phyloP scores from a whole-genome alignment of 2,888 invertebrate species.

The Hirudinaria manillensis region DNA sequence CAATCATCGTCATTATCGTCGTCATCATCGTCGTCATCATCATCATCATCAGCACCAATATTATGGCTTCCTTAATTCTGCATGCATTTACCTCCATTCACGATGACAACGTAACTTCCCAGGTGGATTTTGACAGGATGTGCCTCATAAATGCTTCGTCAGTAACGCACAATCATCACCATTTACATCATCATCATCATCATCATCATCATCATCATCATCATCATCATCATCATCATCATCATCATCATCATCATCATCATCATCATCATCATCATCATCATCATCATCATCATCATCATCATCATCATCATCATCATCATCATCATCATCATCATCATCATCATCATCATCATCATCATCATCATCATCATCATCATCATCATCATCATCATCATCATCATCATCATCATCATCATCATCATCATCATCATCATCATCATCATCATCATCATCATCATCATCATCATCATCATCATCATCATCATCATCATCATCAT shows the following conservation, averaged over 20 bases:
- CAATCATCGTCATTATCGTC: too few relatives aligned
- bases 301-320: slow-evolving; percentile 18
- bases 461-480: slow-evolving; percentile 24
- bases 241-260: slow-evolving; percentile 4
- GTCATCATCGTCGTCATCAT: too few relatives aligned
- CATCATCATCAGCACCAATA: too few relatives aligned
- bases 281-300: slow-evolving; percentile 24
- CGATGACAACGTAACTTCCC: too few relatives aligned
- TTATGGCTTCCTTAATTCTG: too few relatives aligned
- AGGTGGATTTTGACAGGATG: too few relatives aligned
- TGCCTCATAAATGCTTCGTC: too few relatives aligned
- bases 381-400: slow-evolving; percentile 23
- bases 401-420: slow-evolving; percentile 23
- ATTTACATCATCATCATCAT: slow-evolving; percentile 17
- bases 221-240: slow-evolving; percentile 21
- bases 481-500: slow-evolving; percentile 30
- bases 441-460: slow-evolving; percentile 3
- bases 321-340: slow-evolving; percentile 26
- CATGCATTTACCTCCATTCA: too few relatives aligned
- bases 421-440: slow-evolving; percentile 26
- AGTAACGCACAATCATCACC: not conserved
- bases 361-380: slow-evolving; percentile 14
- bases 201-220: slow-evolving; percentile 20
- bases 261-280: slow-evolving; percentile 1
- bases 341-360: slow-evolving; percentile 27